Percentiles rank a stretch among this genome's conserved stretches.
Conservation (phyloP, 2,113 vertebrate species). For the Bujurquina vittata region DNA sequence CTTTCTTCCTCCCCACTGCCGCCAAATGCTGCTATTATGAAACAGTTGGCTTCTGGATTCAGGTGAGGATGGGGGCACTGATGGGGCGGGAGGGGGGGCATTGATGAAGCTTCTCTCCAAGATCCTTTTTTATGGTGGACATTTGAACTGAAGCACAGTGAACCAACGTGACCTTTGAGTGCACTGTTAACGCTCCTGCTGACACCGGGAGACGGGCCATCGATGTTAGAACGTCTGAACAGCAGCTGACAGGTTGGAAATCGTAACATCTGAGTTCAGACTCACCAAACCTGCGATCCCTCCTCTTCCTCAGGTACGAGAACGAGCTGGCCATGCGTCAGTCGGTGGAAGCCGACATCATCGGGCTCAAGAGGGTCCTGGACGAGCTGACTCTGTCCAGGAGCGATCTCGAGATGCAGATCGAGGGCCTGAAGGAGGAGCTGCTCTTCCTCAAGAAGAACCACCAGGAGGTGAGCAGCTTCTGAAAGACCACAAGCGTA, state of each 20-base stretch:
- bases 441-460: constrained; percentile 76
- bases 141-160: neutral
- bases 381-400: constrained; percentile 77
- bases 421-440: constrained; percentile 75
- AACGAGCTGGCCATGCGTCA: constrained; percentile 84
- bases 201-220: neutral
- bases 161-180: neutral
- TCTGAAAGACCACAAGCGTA: neutral
- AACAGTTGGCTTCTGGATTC: neutral
- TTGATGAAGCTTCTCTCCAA: too few species aligned
- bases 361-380: constrained; percentile 77
- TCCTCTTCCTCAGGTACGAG: constrained; percentile 79
- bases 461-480: constrained; percentile 73
- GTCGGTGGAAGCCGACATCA: constrained; percentile 86
- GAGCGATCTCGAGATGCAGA: constrained; percentile 74
- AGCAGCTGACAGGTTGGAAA: neutral
- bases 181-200: neutral
- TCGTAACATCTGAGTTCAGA: too few species aligned
- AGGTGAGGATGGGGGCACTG: neutral
- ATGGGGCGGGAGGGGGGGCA: too few species aligned
- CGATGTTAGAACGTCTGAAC: neutral
- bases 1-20: neutral
- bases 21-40: neutral
- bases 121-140: neutral
- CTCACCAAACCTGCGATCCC: neutral